Base-by-base conservation (phyloP, 2,113 vertebrate genomes). In the Glaucidium brasilianum region DNA sequence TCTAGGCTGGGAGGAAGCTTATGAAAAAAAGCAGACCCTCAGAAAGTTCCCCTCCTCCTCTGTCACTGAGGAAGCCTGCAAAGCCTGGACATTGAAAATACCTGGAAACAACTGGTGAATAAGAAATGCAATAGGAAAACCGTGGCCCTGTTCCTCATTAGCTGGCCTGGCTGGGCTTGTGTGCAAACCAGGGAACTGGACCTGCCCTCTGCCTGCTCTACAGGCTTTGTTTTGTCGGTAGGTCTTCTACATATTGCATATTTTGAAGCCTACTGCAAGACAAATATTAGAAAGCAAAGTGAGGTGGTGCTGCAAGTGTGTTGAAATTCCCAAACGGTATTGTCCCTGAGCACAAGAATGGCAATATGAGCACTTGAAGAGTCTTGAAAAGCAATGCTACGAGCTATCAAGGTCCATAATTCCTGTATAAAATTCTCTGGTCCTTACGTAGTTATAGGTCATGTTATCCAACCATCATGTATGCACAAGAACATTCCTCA, bases 21-120 rank as follows among this genome's bases (percentile, higher is more conserved):
- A 18, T 67, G 85, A 92, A 88, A 89, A 87, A 91, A 74, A 75
- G 23, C 85, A 92, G 92, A 74, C 64, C 34, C 43, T 74, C 20
- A 53, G 60, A 94, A 63, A 18, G 12, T 68, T 89, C 73, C 60
- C 43, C 12, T 85, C 43, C 59, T 86, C 56, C 79, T 94, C 73
- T 71, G 18, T 67, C 74, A 35, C 76, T 30, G 62, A 86, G 87
- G 59, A 88, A 87, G 81, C 66, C 77, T 87, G 66, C 30, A 13
- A 78, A 72, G 62, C 45, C 53, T 66, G 85, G 60, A 34, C 32
- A 6, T 20, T 78, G n/a, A 39, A 90, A 96, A 95, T 92, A 92
- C 68, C 58, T 86, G 88, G 60, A 71, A 96, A 73, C 37, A 43
- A 45, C 53, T 0, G 0, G 15, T 26, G 26, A 74, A 49, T 71